A percentile compares a stretch with the other conserved stretches of the same genome.
Conservation (phyloP, 2,797 vertebrate genomes). For the Gobionotothen gibberifrons region DNA sequence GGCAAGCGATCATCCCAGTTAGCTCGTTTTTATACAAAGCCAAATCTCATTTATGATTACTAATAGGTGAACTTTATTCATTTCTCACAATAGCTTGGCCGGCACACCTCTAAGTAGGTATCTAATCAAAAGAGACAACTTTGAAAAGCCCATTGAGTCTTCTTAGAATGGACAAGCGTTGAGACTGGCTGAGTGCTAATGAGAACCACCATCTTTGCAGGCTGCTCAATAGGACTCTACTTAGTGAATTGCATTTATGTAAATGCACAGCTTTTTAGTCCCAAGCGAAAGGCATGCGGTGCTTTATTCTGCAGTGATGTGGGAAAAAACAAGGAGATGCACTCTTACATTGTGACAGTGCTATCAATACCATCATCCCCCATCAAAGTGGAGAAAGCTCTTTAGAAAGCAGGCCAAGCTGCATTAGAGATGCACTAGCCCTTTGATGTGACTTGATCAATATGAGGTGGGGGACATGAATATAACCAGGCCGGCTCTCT, state of each 20-base stretch:
- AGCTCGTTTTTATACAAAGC: constrained; percentile 69
- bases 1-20: constrained; percentile 70
- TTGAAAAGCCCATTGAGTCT: constrained; percentile 85
- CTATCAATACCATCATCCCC: constrained; percentile 88
- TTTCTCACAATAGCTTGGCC: constrained; percentile 75
- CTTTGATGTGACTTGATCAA: constrained; percentile 90
- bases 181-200: constrained; percentile 83
- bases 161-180: constrained; percentile 75
- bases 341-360: constrained; percentile 86
- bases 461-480: constrained; percentile 82
- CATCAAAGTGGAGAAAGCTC: constrained; percentile 88
- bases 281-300: constrained; percentile 80
- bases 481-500: constrained; percentile 80
- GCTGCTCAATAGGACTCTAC: constrained; percentile 79
- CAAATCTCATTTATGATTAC: constrained; percentile 77
- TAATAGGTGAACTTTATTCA: constrained; percentile 76
- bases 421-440: constrained; percentile 83
- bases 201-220: constrained; percentile 81
- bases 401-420: constrained; percentile 84
- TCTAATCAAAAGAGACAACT: constrained; percentile 82
- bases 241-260: constrained; percentile 84
- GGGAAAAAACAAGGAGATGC: constrained; percentile 80
- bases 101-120: constrained; percentile 78
- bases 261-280: constrained; percentile 82
- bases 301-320: constrained; percentile 81